Conservation (phyloP, 1,140 invertebrate genomes). For the Medauroidea extradentata region DNA sequence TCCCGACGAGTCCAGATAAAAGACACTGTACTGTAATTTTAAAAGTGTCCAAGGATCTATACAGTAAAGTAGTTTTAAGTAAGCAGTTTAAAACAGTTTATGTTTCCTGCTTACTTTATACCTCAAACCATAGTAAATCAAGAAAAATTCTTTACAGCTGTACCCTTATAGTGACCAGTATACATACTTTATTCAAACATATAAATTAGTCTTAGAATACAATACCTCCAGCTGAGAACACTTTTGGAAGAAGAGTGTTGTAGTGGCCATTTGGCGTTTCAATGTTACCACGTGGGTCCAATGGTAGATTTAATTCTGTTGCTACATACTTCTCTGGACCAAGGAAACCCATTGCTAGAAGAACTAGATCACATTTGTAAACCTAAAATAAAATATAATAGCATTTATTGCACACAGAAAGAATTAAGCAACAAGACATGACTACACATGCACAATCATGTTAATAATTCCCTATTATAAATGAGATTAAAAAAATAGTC, state of each 20-base stretch:
- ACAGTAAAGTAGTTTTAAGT: no score
- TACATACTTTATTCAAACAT: no score
- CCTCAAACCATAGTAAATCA: no score
- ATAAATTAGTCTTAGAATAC: conserved; percentile 16
- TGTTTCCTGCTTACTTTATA: no score
- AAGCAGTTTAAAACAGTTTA: no score
- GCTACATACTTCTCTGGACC: conserved; percentile 91
- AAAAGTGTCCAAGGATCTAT: no score
- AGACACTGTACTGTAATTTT: no score
- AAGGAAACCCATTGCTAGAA: conserved; percentile 98
- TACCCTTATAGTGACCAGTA: no score
- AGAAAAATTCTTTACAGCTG: no score
- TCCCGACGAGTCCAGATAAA: no score
- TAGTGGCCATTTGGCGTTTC: conserved; percentile 75
- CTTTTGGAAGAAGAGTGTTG: conserved; percentile 73
- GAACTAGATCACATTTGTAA: conserved; percentile 84
- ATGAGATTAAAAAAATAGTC: no score
- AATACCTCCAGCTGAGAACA: conserved; percentile 94
- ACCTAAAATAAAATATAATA: conserved; percentile 42
- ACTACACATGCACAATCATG: conserved; percentile 2
- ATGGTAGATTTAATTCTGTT: conserved; percentile 73
- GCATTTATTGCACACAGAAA: conserved; percentile 1
- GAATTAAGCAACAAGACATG: not conserved
- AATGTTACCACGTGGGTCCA: conserved; percentile 92
- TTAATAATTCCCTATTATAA: no score